A percentile compares a stretch with the other conserved stretches of the same genome.
Evolutionary conservation across 2,113 vertebrate genomes (phyloP).

Genomic region (Misgurnus mizolepis): DNA sequence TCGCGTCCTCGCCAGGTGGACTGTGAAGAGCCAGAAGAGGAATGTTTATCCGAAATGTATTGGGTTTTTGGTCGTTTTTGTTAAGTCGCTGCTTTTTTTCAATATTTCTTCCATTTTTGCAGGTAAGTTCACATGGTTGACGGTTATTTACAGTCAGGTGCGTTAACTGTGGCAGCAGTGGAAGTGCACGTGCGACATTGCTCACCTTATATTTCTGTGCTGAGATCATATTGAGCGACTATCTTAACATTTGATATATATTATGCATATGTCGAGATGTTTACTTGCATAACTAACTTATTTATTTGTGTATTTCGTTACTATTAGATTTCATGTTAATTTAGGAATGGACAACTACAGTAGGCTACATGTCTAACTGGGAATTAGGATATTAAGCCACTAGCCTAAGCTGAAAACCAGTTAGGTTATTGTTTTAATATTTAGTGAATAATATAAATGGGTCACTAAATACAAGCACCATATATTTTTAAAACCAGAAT

Average conservation of each 20-base stretch:
- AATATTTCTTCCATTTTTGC: conserved; percentile 51
- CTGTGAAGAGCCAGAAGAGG: conserved; percentile 51
- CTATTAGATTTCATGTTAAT: neutral
- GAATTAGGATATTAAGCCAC: neutral
- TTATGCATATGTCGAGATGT: too few species aligned
- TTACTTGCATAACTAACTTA: neutral
- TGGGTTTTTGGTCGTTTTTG: conserved; percentile 49
- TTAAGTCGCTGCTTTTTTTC: conserved; percentile 53
- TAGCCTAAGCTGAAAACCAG: neutral
- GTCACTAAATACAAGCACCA: neutral
- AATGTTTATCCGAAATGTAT: conserved; percentile 55
- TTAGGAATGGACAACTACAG: neutral
- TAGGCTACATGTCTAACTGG: too few species aligned
- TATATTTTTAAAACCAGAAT: neutral
- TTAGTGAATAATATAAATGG: neutral
- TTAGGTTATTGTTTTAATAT: neutral
- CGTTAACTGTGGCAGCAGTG: neutral
- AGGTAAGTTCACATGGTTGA: conserved; percentile 50
- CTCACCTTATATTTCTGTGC: neutral
- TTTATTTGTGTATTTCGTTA: neutral
- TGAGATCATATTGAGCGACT: neutral
- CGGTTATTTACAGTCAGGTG: neutral
- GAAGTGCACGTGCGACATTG: conserved; percentile 14
- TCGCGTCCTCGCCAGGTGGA: conserved; percentile 48
- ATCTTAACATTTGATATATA: neutral